These are phyloP conservation scores for Enteromius argenteus DNA, from an alignment of 2,797 vertebrate genomes.

Conservation along the genomic window DNA sequence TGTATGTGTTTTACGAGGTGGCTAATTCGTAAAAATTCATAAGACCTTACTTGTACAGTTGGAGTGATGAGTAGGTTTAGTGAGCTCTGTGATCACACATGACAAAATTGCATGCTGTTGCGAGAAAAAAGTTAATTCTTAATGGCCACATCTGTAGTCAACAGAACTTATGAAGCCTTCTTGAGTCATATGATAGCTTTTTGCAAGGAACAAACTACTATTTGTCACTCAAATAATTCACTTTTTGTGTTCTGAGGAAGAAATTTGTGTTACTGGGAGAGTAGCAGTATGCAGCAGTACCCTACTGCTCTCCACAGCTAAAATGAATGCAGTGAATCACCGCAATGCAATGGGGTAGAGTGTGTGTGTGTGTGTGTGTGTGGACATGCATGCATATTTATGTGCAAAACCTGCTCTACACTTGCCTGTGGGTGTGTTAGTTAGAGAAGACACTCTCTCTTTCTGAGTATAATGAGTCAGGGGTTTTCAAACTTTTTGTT, in stretches of 20 bases:
- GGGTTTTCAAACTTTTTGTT: neutral
- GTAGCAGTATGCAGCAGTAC: conserved; percentile 33
- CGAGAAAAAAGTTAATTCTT: neutral
- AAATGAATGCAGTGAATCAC: conserved; percentile 50
- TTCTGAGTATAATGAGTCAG: neutral
- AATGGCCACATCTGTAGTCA: neutral
- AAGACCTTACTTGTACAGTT: too few species aligned
- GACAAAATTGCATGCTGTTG: neutral
- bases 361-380: conserved; percentile 21
- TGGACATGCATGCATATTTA: neutral
- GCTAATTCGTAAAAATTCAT: too few species aligned
- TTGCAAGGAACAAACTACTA: neutral
- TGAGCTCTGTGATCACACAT: neutral
- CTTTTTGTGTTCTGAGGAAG: neutral
- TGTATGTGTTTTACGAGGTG: too few species aligned
- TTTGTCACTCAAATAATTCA: neutral
- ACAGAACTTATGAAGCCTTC: too few species aligned
- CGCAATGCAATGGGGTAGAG: conserved; percentile 45
- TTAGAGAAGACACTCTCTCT: neutral
- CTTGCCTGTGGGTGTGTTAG: conserved; percentile 11
- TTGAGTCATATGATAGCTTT: neutral
- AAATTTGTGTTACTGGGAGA: conserved; percentile 54
- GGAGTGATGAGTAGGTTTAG: too few species aligned
- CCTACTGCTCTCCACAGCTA: conserved; percentile 50
- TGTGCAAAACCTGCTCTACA: neutral